A percentile compares a stretch with the other conserved stretches of the same genome.
Conservation (phyloP, 2,113 vertebrate genomes). For the Todiramphus saurophagus region DNA sequence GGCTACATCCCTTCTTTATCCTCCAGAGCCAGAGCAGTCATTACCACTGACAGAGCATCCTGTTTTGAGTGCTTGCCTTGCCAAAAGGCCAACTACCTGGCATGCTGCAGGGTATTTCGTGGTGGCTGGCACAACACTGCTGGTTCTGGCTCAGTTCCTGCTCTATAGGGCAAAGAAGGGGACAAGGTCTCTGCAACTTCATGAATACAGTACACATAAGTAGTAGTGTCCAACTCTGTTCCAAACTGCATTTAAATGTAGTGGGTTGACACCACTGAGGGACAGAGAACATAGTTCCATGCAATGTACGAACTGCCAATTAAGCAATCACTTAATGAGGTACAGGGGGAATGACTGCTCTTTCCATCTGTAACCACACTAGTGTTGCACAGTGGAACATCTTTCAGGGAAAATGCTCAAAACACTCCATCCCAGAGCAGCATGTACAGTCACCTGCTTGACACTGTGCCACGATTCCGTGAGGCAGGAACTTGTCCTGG, state of each 20-base stretch:
- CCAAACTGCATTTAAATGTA: not conserved
- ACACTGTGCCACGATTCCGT: rapidly evolving
- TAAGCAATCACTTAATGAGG: not conserved
- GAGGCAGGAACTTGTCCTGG: not conserved
- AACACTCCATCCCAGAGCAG: not conserved
- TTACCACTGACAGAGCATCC: not conserved
- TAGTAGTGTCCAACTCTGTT: not conserved
- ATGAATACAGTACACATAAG: rapidly evolving
- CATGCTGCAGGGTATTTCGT: too few species aligned
- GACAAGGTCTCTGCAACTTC: not conserved
- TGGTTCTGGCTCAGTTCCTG: not conserved
- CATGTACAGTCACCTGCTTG: not conserved
- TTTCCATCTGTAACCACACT: not conserved
- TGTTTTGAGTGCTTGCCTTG: not conserved
- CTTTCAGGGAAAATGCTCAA: not conserved
- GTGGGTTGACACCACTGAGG: not conserved
- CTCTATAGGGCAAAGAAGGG: not conserved
- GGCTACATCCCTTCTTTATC: not conserved
- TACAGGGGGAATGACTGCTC: not conserved
- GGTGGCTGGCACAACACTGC: not conserved
- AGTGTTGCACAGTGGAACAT: not conserved
- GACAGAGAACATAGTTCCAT: not conserved
- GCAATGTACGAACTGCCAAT: not conserved
- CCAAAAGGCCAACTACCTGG: not conserved
- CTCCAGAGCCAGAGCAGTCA: not conserved